Base-by-base conservation (phyloP, 2,113 vertebrate genomes). In the Sceloporus undulatus region DNA sequence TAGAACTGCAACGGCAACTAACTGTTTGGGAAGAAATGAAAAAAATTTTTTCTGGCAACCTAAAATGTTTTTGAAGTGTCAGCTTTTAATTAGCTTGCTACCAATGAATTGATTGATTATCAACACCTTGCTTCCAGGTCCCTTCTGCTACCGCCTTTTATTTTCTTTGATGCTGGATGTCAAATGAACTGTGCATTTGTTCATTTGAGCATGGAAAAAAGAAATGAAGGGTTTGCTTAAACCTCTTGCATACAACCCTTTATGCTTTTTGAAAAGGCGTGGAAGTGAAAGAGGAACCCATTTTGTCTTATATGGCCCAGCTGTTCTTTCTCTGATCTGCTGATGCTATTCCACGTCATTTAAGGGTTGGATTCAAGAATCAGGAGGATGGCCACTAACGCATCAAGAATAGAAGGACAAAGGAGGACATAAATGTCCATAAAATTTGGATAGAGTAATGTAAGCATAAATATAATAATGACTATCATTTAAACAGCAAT, bases 21-120 rank as follows among this genome's bases (percentile, higher is more conserved):
- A 65, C 48, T 70, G 21, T 27, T 56, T 56, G 27, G 40, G 11
- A 65, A 52, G 13, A 54, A 70, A 79, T 86, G 76, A 86, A 79
- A 56, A 48, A 79, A 84, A 21, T 38, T 71, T 79, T 34, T 79
- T 71, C 59, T 52, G 56, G 76, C 66, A 16, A 27, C 65, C 68
- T 71, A n/a, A 68, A 79, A 87, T 59, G 85, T 40, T 54, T 52
- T 87, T 80, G 48, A 80, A 86, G 65, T 79, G 48, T 34, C 40
- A 70, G n/a, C 76, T 86, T 86, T 87, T 80, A 80, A 87, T 87
- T 87, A 79, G 54, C 66, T 79, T 25, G 48, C n/a, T 59, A 80
- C 71, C 66, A 80, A 87, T 87, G 59, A 79, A 80, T 79, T 70
- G 82, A 71, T 34, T 71, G 84, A 88, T 34, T 0, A 77, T 88